Evolutionary conservation across 2,797 vertebrate genomes (phyloP).

Genomic region (Etheostoma perlongum): DNA sequence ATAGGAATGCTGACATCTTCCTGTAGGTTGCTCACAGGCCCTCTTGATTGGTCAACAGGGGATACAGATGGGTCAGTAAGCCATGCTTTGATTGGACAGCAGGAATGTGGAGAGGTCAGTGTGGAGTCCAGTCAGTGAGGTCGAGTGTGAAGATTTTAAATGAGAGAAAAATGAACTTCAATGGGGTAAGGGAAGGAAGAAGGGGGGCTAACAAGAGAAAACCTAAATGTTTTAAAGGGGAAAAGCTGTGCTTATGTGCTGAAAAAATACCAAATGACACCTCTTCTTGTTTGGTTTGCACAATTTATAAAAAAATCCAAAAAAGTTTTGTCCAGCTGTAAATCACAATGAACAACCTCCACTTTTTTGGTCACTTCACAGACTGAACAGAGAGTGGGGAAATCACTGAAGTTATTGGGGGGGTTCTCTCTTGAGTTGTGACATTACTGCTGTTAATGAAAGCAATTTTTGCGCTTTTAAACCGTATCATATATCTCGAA

Average conservation of each 20-base stretch:
- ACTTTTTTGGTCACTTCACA: neutral
- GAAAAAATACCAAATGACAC: neutral
- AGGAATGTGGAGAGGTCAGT: constrained; percentile 50
- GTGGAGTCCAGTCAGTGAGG: constrained; percentile 56
- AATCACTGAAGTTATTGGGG: constrained; percentile 14
- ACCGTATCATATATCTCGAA: constrained; percentile 36
- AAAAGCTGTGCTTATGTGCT: neutral
- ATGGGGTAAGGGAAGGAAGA: constrained; percentile 22
- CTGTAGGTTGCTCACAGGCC: constrained; percentile 69
- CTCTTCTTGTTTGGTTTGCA: neutral
- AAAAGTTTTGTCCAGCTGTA: neutral
- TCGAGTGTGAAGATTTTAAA: constrained; percentile 67
- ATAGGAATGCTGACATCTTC: constrained; percentile 82
- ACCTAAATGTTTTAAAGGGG: neutral
- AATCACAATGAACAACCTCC: neutral
- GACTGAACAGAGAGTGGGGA: constrained; percentile 17
- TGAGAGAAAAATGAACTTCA: constrained; percentile 21
- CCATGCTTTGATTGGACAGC: constrained; percentile 65
- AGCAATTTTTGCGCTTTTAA: constrained; percentile 20
- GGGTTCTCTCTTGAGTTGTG: constrained; percentile 54
- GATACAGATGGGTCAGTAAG: constrained; percentile 64
- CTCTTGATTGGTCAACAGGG: constrained; percentile 77
- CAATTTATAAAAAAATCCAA: neutral
- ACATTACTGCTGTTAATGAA: constrained; percentile 62
- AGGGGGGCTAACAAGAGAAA: constrained; percentile 4